Conservation (phyloP, 1,140 invertebrate genomes). For the Calliphora vicina region DNA sequence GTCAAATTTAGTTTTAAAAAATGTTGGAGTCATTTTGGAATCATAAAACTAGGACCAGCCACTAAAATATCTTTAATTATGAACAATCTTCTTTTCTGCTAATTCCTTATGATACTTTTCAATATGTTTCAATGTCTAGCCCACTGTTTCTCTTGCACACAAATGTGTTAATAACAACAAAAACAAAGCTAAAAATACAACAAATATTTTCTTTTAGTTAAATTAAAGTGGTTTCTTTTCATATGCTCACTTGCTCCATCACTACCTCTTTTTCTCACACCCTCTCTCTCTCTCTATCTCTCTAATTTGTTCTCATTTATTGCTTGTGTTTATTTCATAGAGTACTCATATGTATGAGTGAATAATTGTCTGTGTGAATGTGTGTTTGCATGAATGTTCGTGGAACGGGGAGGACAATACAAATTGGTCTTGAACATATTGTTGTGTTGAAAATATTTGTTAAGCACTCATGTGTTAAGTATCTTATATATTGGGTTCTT, state of each 20-base stretch:
- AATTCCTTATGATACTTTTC: no score
- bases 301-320: background rate
- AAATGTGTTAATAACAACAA: background rate
- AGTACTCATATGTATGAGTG: background rate
- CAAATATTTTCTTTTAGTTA: background rate
- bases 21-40: no score
- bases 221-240: background rate
- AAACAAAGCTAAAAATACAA: background rate
- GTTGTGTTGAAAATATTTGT: background rate
- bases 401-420: background rate
- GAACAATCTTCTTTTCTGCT: no score
- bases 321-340: background rate
- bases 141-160: no score
- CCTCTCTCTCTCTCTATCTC: background rate
- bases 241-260: no score
- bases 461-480: background rate
- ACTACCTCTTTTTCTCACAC: background rate
- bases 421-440: background rate
- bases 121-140: no score
- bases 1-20: no score
- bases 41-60: no score
- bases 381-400: background rate
- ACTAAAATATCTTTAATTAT: no score
- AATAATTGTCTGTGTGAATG: background rate
- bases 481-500: background rate